Evolutionary conservation across 2,797 vertebrate genomes (phyloP).

Genomic region (Sebastes umbrosus): DNA sequence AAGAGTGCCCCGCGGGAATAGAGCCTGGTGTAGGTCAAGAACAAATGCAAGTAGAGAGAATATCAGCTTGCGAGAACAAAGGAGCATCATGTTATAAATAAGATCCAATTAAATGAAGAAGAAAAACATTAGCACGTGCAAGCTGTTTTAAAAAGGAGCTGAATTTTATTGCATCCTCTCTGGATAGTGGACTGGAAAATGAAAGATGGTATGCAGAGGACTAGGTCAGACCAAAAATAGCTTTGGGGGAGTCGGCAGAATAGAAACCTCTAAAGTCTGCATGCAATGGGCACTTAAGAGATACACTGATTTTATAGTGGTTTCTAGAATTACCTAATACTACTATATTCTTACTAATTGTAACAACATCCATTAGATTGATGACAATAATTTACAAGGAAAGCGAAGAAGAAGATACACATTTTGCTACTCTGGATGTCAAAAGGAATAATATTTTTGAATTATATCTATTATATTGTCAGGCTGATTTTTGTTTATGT

Average conservation of each 20-base stretch:
- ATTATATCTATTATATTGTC: neutral
- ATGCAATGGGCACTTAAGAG: neutral
- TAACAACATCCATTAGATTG: neutral
- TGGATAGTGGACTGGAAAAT: neutral
- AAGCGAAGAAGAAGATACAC: neutral
- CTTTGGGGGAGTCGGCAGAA: neutral
- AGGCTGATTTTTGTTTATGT: constrained; percentile 40
- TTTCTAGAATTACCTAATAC: neutral
- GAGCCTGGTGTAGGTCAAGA: constrained; percentile 66
- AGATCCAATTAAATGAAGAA: constrained; percentile 18
- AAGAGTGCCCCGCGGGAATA: constrained; percentile 67
- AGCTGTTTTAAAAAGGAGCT: neutral
- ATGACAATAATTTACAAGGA: neutral
- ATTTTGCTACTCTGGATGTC: neutral
- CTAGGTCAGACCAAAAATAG: neutral
- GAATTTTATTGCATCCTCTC: neutral
- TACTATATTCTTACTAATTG: neutral
- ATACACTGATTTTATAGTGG: neutral
- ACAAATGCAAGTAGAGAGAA: constrained; percentile 51
- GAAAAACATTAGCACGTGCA: constrained; percentile 5
- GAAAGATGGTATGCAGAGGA: neutral
- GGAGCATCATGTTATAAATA: constrained; percentile 30
- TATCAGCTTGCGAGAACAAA: constrained; percentile 45
- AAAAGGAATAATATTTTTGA: neutral
- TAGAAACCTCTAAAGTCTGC: neutral